A percentile compares a stretch with the other conserved stretches of the same genome.
phyloP scores from a whole-genome alignment of 2,113 vertebrate genomes.

The Gopherus evgoodei region DNA sequence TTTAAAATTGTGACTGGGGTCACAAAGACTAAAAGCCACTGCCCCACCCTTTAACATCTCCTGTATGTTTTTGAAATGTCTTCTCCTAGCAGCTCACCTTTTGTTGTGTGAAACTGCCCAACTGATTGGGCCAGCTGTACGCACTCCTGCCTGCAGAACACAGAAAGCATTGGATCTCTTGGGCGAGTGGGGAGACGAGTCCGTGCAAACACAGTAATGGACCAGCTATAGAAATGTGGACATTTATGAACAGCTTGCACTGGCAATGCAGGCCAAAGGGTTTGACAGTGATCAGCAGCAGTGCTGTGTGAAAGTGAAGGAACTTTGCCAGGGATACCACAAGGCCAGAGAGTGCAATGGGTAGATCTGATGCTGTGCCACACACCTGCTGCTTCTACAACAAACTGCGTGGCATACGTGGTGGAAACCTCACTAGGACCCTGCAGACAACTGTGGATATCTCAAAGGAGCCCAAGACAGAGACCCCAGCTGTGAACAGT shows the following conservation, averaged over 20 bases:
- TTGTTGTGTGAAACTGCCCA: not conserved
- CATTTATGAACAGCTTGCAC: not conserved
- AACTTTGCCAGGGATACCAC: no score
- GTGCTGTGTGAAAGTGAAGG: no score
- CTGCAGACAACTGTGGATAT: no score
- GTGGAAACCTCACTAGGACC: no score
- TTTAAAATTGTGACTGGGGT: not conserved
- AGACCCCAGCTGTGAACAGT: no score
- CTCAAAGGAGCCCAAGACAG: no score
- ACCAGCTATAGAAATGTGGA: not conserved
- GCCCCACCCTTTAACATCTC: not conserved
- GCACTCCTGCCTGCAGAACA: not conserved
- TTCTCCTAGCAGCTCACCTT: not conserved
- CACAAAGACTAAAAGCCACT: not conserved
- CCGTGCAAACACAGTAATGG: not conserved
- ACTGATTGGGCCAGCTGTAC: not conserved
- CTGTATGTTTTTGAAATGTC: not conserved
- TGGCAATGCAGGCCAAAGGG: no score
- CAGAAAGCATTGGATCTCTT: not conserved
- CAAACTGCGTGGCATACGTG: no score
- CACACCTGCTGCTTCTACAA: no score
- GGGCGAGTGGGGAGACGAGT: not conserved
- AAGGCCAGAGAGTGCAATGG: no score
- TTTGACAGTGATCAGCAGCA: no score
- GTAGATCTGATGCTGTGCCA: no score